phyloP scores from a whole-genome alignment of 2,888 invertebrate species.

The Scaptomyza caliginosa region DNA sequence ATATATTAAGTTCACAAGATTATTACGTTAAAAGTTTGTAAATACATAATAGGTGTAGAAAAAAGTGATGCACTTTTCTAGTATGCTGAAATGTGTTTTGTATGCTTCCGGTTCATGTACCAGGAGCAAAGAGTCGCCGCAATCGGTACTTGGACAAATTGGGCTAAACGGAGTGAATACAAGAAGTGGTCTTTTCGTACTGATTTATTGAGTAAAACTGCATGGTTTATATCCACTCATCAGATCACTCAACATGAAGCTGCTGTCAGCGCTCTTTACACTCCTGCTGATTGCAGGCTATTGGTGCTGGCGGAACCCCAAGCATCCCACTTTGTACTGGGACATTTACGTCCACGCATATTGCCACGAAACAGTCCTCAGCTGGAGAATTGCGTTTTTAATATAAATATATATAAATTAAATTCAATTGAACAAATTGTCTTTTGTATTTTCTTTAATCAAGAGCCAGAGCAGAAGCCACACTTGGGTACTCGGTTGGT shows the following conservation, averaged over 20 bases:
- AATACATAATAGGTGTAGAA: slow-evolving; percentile 41
- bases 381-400: slow-evolving; percentile 14
- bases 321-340: background rate
- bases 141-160: no score
- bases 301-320: slow-evolving; percentile 19
- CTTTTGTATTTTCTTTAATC: slow-evolving; percentile 45
- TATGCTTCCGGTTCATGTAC: no score
- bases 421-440: slow-evolving; percentile 19
- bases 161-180: no score
- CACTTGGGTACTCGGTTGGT: slow-evolving; percentile 13
- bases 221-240: no score
- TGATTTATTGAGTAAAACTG: no score
- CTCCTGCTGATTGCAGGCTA: slow-evolving; percentile 32
- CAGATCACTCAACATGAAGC: slow-evolving; percentile 65
- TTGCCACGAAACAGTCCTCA: slow-evolving; percentile 43
- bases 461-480: slow-evolving; percentile 22
- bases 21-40: slow-evolving; percentile 44
- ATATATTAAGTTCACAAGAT: slow-evolving; percentile 33
- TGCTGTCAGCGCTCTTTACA: slow-evolving; percentile 28
- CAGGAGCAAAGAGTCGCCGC: no score
- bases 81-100: no score
- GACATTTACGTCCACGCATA: slow-evolving; percentile 24
- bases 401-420: background rate
- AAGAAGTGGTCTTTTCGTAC: no score
- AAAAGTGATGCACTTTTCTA: no score